These are phyloP conservation scores for Crenuchus spilurus DNA, from an alignment of 2,797 vertebrate species.

Conservation along the genomic window DNA sequence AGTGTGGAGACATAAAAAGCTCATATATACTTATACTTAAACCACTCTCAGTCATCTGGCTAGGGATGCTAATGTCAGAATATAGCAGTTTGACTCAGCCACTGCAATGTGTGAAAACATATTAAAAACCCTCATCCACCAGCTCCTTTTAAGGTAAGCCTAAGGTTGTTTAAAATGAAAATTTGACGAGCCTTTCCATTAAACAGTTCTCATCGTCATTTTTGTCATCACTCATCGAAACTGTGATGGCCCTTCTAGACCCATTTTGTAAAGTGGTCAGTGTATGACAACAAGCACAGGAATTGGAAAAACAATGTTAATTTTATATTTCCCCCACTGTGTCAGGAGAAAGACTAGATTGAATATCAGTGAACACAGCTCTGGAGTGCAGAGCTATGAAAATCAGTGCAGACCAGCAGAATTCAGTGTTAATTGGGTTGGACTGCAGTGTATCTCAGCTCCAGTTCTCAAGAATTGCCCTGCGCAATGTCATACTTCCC, in stretches of 20 bases:
- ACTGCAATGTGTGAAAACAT: conserved; percentile 5
- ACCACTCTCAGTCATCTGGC: neutral
- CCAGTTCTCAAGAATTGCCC: neutral
- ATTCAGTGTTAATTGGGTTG: neutral
- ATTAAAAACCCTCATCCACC: neutral
- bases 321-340: neutral
- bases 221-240: too few relatives aligned
- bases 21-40: neutral
- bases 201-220: neutral
- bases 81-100: neutral
- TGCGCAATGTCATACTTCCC: neutral
- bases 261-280: conserved; percentile 75
- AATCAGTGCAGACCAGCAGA: neutral
- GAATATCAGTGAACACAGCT: neutral
- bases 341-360: neutral
- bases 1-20: neutral
- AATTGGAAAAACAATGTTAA: conserved; percentile 18
- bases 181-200: neutral
- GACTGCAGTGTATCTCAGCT: conserved; percentile 4
- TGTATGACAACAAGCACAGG: conserved; percentile 82
- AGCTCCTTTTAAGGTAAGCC: neutral
- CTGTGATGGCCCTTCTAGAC: conserved; percentile 4
- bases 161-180: neutral
- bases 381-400: neutral
- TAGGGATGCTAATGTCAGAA: neutral